phyloP scores from a whole-genome alignment of 64 coral and sea anemone species.

The Montipora capricornis region DNA sequence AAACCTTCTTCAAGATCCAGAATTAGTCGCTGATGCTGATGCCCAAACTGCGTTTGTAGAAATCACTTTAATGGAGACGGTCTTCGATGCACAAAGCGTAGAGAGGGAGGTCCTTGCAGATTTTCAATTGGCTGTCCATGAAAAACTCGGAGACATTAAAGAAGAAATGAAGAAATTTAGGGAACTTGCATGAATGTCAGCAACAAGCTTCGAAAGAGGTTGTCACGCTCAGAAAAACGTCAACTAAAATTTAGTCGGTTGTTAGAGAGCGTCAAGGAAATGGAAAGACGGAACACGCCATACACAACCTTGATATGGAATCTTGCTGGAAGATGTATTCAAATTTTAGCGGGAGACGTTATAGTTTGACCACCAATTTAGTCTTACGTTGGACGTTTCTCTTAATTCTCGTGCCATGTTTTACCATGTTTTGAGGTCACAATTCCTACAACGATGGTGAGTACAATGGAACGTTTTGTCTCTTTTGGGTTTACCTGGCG shows the following conservation, averaged over 20 bases:
- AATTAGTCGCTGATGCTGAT: conserved; percentile 3
- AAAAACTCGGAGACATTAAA: conserved; percentile 37
- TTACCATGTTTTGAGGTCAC: conserved; percentile 2
- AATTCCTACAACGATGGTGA: conserved; percentile 73
- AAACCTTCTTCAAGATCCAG: conserved; percentile 56
- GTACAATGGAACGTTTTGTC: background rate
- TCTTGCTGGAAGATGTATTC: background rate
- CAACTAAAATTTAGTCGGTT: background rate
- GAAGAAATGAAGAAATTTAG: conserved; percentile 2
- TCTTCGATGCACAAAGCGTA: conserved; percentile 39
- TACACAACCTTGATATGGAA: background rate
- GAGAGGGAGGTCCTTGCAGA: conserved; percentile 50
- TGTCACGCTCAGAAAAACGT: background rate
- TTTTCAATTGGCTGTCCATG: conserved; percentile 15
- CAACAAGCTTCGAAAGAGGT: conserved; percentile 21
- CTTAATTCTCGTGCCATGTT: background rate
- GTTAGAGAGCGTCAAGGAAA: background rate
- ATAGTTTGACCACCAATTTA: background rate
- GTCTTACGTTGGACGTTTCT: background rate
- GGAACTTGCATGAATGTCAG: background rate
- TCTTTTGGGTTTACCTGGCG: no score
- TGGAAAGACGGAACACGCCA: background rate
- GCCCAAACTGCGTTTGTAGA: conserved; percentile 51
- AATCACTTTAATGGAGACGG: conserved; percentile 43
- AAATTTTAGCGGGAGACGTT: background rate